These are phyloP conservation scores for Morphnarchus princeps DNA, from an alignment of 2,113 vertebrate species.

Conservation along the genomic window DNA sequence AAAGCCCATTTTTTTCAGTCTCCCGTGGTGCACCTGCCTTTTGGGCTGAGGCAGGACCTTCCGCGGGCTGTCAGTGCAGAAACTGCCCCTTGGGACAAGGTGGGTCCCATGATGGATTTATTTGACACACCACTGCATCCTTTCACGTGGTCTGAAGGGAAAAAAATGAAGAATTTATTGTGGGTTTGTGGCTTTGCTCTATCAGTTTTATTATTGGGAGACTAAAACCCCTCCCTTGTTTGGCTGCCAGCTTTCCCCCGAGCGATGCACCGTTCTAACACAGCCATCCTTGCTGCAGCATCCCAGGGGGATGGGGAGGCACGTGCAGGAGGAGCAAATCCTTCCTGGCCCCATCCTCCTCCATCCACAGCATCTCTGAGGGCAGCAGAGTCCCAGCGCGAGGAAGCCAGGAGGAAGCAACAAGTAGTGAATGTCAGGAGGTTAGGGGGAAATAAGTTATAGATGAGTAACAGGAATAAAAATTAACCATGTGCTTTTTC, in stretches of 20 bases:
- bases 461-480: neutral
- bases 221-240: neutral
- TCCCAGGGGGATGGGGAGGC: neutral
- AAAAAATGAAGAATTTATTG: neutral
- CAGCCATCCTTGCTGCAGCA: neutral
- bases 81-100: fast-evolving
- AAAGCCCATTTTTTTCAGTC: neutral
- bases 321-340: neutral
- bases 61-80: fast-evolving
- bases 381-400: neutral
- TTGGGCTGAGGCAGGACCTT: neutral
- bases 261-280: neutral
- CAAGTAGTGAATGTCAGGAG: neutral
- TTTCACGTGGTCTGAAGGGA: neutral
- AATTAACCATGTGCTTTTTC: neutral
- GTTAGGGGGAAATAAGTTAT: neutral
- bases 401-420: neutral
- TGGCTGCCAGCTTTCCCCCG: neutral
- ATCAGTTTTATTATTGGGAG: neutral
- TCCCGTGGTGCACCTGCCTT: neutral
- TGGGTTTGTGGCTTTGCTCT: neutral
- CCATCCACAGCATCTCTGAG: neutral
- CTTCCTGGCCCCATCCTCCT: neutral
- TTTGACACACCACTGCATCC: neutral
- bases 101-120: neutral